Evolutionary conservation across 2,888 invertebrate genomes (phyloP).

Genomic region (Yponomeuta cagnagella): DNA sequence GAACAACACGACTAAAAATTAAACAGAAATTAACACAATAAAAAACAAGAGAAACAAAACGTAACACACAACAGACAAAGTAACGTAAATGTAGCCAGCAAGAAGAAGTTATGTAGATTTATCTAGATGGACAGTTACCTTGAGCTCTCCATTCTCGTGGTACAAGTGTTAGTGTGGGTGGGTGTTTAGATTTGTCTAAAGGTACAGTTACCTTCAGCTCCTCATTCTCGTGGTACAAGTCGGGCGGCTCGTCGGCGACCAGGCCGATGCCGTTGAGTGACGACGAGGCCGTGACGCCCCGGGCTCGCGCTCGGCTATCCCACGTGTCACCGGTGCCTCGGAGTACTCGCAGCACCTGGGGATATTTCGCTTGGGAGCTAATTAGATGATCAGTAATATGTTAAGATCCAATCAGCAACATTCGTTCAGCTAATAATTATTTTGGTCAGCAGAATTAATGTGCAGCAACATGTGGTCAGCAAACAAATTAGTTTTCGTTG

Average conservation of each 20-base stretch:
- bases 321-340: slow-evolving; percentile 93
- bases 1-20: too few species aligned
- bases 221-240: slow-evolving; percentile 92
- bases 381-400: neutral
- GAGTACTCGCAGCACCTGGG: slow-evolving; percentile 84
- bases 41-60: too few species aligned
- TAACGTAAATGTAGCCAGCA: too few species aligned
- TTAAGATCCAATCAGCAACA: too few species aligned
- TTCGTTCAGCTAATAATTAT: too few species aligned
- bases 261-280: slow-evolving; percentile 91
- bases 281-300: slow-evolving; percentile 89
- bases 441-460: too few species aligned
- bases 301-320: slow-evolving; percentile 88
- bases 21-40: too few species aligned
- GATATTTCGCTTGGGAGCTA: neutral
- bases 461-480: too few species aligned
- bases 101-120: too few species aligned
- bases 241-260: slow-evolving; percentile 88
- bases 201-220: slow-evolving; percentile 82
- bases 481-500: too few species aligned
- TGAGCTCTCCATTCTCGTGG: slow-evolving; percentile 93
- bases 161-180: slow-evolving; percentile 72
- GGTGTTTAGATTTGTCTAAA: too few species aligned
- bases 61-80: too few species aligned
- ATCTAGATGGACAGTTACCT: slow-evolving; percentile 66